Evolutionary conservation across 2,113 vertebrate genomes (phyloP), one percentile per base, ranked within the genome.

Genomic region (Noturus placidus): DNA sequence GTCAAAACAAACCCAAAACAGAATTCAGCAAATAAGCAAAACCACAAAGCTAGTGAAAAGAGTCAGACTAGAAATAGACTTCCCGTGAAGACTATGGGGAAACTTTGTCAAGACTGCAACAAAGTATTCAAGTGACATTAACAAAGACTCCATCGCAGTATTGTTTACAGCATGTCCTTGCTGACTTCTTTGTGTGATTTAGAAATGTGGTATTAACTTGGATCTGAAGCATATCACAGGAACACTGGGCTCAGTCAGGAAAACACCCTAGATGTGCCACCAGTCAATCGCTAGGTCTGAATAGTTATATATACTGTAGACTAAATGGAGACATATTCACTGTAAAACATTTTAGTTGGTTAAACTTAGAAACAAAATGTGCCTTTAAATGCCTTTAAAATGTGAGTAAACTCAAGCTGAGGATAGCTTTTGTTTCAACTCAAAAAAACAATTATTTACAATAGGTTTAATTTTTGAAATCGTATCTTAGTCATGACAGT

Each of bases 91-190:
- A 57, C 78, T 80, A 8, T 2, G 22, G 3, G 35, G 56, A 81
- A 81, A 59, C 54, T 33, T 80, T 77, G 74, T 52, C 77, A 33
- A 80, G 52, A 56, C 14, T 8, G 50, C 17, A 54, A 2, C 27
- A 78, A 78, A 78, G 74, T 77, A n/a, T 50, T 74, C 35, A 50
- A 77, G 42, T 30, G 25, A 27, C 33, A 72, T 38, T 72, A 72
- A 76, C 72, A 42, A 76, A 13, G 72, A 76, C 22, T 76, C 38
- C 20, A 17, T 52, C 46, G 52, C 13, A n/a, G 13, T n/a, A 52
- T 3, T 46, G 72, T 77, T n/a, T 52, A n/a, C 27, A 46, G 67
- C 67, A 42, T 74, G 35, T 25, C 38, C 35, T 42, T 74, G 20
- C 20, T 20, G 70, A 42, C 4, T 38, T 72, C 19, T 38, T 15